phyloP scores from a whole-genome alignment of 2,797 vertebrate species.

The Dallia pectoralis region DNA sequence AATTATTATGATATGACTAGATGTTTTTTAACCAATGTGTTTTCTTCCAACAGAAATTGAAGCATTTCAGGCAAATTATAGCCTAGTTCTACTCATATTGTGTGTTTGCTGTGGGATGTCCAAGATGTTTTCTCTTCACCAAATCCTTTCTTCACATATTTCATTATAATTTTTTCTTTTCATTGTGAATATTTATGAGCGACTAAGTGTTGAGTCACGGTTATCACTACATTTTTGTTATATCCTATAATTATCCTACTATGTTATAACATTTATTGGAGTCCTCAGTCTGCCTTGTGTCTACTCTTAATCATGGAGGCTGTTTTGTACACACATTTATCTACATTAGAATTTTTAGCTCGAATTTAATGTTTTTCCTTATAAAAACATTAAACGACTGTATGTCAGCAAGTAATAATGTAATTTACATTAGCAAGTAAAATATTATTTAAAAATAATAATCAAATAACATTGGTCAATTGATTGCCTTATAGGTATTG shows the following conservation, averaged over 20 bases:
- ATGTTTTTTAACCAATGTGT: neutral
- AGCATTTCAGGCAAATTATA: neutral
- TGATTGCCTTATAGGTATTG: neutral
- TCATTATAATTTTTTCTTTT: neutral
- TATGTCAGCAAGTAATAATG: too few relatives aligned
- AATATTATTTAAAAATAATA: too few relatives aligned
- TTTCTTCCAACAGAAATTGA: conserved; percentile 53
- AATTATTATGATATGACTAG: neutral
- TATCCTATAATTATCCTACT: too few relatives aligned
- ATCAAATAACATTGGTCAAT: neutral
- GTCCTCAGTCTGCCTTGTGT: neutral
- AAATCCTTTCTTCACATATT: too few relatives aligned
- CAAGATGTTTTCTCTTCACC: neutral
- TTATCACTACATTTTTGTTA: neutral
- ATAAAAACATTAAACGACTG: neutral
- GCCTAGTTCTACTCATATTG: neutral
- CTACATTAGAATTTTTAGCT: neutral
- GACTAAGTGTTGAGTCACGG: neutral
- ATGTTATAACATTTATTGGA: too few relatives aligned
- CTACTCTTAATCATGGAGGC: too few relatives aligned
- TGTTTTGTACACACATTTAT: neutral
- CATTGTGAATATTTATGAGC: neutral
- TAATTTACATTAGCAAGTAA: too few relatives aligned
- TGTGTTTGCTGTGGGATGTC: neutral
- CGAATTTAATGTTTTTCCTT: neutral